Evolutionary conservation across 2,113 vertebrate genomes (phyloP), one percentile per base, ranked within the genome.

Genomic region (Microcebus griseorufus): DNA sequence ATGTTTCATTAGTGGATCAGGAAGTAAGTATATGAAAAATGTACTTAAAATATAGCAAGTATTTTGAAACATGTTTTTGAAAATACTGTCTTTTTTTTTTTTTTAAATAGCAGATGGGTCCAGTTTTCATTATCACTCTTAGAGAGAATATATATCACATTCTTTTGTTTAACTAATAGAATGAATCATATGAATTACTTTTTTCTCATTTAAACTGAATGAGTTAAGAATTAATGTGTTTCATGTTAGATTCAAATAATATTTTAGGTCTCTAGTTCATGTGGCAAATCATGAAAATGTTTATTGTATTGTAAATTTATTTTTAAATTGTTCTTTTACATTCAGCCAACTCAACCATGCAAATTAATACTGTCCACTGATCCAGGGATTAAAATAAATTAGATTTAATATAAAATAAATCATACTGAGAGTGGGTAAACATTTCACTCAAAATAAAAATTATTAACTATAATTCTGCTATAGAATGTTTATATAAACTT

Each of bases 1-100:
- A 99, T 95, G 62, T 99, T 80, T 99, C 98, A 32, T 98, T 99
- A 29, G 99, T 99, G 75, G 99, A 99, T 98, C 99, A 99, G 97
- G 99, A 99, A 99, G 99, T 99, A 98, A 69, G 97, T 97, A 90
- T 81, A 83, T 76, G 84, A 88, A 53, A 80, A 90, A 32, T 72
- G 27, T 23, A 76, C 22, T 2, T 5, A 48, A 17, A 53, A 67
- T 29, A 39, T n/a, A 87, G 51, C 75, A 75, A 32, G 75, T 3
- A 80, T 84, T 97, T 13, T 0, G 13, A 53, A 34, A 8, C 18
- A 22, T 85, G 23, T 93, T 97, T 90, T 88, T 0, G 0, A 91
- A 90, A 95, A 72, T 65, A 69, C 14, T 58, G 1, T 45, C n/a
- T 75, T 76, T 60, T 75, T 76, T 60, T 81, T 58, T 51, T 53